Evolutionary conservation across 2,888 invertebrate species (phyloP).

Genomic region (Heliconius ethilla): DNA sequence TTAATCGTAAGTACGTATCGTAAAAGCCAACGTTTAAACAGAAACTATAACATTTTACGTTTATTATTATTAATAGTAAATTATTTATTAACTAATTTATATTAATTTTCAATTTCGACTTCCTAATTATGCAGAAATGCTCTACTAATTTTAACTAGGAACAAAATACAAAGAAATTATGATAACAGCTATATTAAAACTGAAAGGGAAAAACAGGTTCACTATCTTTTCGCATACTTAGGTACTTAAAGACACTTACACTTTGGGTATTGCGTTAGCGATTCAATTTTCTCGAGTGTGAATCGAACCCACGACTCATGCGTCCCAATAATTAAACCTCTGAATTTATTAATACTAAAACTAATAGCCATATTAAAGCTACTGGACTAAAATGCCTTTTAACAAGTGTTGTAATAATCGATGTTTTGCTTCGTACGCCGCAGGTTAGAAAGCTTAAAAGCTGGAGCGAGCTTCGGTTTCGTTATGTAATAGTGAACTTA

Average conservation of each 20-base stretch:
- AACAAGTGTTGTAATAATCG: constrained; percentile 15
- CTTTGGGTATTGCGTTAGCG: too few species aligned
- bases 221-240: too few species aligned
- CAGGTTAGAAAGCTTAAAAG: constrained; percentile 17
- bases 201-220: too few species aligned
- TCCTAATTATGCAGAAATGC: not conserved
- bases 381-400: not conserved
- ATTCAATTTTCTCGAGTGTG: too few species aligned
- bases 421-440: constrained; percentile 6
- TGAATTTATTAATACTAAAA: too few species aligned
- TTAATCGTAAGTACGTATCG: too few species aligned
- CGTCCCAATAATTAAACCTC: too few species aligned
- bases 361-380: not conserved
- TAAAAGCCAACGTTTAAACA: not conserved
- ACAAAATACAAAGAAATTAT: not conserved
- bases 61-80: not conserved
- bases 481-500: not conserved
- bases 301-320: too few species aligned
- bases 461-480: constrained; percentile 7
- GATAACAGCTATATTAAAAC: too few species aligned
- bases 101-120: not conserved
- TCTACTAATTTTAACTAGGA: not conserved
- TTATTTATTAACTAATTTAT: not conserved
- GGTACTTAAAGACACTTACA: too few species aligned
- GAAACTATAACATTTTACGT: not conserved